Conservation (phyloP, 2,113 vertebrate genomes). For the Antechinus flavipes region DNA sequence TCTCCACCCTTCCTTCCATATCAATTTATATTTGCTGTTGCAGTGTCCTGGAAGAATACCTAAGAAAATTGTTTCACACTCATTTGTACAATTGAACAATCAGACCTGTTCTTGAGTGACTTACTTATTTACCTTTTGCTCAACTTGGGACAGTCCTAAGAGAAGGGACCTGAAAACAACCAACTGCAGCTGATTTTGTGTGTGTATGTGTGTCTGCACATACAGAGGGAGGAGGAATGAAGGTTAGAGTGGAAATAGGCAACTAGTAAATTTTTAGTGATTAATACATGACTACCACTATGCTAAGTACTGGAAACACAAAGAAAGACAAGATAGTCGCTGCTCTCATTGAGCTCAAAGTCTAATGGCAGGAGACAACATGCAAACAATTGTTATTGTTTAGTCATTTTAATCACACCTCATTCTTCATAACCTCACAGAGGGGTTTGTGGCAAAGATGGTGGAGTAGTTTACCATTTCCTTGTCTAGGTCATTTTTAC, state of each 20-base stretch:
- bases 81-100: background rate
- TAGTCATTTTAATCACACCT: background rate
- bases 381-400: background rate
- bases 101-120: background rate
- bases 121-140: background rate
- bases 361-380: background rate
- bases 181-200: background rate
- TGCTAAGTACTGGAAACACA: background rate
- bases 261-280: background rate
- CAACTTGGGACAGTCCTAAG: background rate
- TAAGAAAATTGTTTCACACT: background rate
- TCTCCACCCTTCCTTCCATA: background rate
- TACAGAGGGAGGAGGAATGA: background rate
- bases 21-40: background rate
- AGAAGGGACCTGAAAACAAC: background rate
- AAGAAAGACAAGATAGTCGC: background rate
- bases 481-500: background rate
- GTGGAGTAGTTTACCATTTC: background rate
- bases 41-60: background rate
- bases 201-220: background rate
- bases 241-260: background rate
- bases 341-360: background rate
- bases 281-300: background rate
- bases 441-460: background rate
- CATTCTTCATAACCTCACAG: background rate